Percentiles rank a stretch among this genome's conserved stretches.
phyloP scores from a whole-genome alignment of 2,113 vertebrate genomes.

The Micromys minutus region DNA sequence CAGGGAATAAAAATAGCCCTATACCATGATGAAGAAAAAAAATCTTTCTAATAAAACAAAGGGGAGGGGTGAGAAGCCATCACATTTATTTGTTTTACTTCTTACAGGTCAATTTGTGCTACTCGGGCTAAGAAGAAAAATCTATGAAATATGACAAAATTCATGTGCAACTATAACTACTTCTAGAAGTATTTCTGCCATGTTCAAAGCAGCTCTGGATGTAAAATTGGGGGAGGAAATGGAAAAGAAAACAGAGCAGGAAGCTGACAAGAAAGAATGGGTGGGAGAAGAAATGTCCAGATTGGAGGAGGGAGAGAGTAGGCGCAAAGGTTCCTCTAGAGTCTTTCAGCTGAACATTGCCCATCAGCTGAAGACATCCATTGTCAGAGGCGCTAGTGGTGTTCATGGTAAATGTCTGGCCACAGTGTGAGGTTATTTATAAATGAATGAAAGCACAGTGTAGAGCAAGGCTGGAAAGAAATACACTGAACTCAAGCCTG shows the following conservation, averaged over 20 bases:
- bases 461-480: not conserved
- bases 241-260: slow-evolving; percentile 4
- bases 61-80: not conserved
- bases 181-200: slow-evolving; percentile 61
- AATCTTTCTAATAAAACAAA: slow-evolving; percentile 59
- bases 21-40: too few species aligned
- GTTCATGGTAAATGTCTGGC: slow-evolving; percentile 80
- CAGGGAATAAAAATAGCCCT: slow-evolving; percentile 54
- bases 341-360: slow-evolving; percentile 77
- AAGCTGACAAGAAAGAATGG: slow-evolving; percentile 63
- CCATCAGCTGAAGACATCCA: slow-evolving; percentile 64
- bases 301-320: not conserved
- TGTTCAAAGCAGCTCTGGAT: slow-evolving; percentile 64
- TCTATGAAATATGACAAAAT: slow-evolving; percentile 71
- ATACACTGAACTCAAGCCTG: not conserved
- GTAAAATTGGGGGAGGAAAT: slow-evolving; percentile 52
- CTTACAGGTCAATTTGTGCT: slow-evolving; percentile 64
- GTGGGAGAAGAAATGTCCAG: not conserved
- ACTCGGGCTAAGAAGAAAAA: slow-evolving; percentile 75
- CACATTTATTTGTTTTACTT: slow-evolving; percentile 71
- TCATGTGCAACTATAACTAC: slow-evolving; percentile 74
- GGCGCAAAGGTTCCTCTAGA: slow-evolving; percentile 58
- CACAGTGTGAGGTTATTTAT: slow-evolving; percentile 63
- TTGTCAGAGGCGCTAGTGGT: slow-evolving; percentile 75
- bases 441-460: not conserved